phyloP scores from a whole-genome alignment of 2,113 vertebrate species.

The human (Homo sapiens) region GRCh38 chr1:82643501-82644000 shows the following conservation, averaged over 20 bases:
- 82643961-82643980: not conserved
- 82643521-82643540: not conserved
- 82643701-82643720: not conserved
- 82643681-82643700: not conserved
- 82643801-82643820: not conserved
- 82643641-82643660: not conserved
- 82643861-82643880: not conserved
- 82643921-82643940: not conserved
- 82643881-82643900: not conserved
- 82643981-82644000: not conserved
- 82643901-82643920: not conserved
- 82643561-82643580: not conserved
- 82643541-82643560: not conserved
- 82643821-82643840: not conserved
- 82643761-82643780: not conserved
- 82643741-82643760: not conserved
- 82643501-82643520: constrained; percentile 20
- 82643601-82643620: not conserved
- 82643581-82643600: not conserved
- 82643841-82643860: constrained; percentile 1
- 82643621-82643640: not conserved
- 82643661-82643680: not conserved
- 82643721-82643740: not conserved
- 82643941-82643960: not conserved
- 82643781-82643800: not conserved